phyloP scores from a whole-genome alignment of 2,888 invertebrate species.

The Chorisops tibialis region DNA sequence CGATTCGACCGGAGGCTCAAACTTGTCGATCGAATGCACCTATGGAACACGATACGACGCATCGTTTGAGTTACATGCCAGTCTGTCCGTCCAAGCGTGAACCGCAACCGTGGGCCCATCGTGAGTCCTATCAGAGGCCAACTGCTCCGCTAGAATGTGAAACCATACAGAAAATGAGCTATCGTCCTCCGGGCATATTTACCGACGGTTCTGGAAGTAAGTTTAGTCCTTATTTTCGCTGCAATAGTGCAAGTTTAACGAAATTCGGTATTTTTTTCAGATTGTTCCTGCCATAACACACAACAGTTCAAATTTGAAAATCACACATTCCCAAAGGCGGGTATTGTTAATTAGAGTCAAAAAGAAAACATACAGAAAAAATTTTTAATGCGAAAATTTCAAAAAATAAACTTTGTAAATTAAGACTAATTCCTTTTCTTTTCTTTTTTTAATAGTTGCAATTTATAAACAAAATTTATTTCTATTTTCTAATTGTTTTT shows the following conservation, averaged over 20 bases:
- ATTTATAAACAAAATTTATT: background rate
- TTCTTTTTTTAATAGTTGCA: background rate
- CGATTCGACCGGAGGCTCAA: slow-evolving; percentile 35
- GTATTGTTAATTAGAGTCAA: slow-evolving; percentile 18
- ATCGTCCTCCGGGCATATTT: slow-evolving; percentile 29
- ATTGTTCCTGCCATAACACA: background rate
- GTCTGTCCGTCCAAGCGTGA: slow-evolving; percentile 49
- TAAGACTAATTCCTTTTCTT: background rate
- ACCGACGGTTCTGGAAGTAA: slow-evolving; percentile 1
- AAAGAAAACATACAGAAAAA: background rate
- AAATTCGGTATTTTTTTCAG: no score
- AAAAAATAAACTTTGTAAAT: slow-evolving; percentile 5
- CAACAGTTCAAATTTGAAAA: slow-evolving; percentile 9
- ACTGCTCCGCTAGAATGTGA: slow-evolving; percentile 29
- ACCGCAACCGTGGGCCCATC: slow-evolving; percentile 45
- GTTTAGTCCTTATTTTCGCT: background rate
- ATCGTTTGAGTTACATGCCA: slow-evolving; percentile 57
- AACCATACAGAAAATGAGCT: slow-evolving; percentile 49
- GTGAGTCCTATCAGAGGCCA: slow-evolving; percentile 1
- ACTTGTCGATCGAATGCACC: slow-evolving; percentile 41
- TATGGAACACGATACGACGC: slow-evolving; percentile 50
- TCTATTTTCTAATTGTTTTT: background rate
- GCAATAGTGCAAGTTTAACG: background rate
- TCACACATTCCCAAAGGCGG: slow-evolving; percentile 22
- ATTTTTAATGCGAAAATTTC: background rate